These are phyloP conservation scores for Dinomys branickii DNA, from an alignment of 2,113 vertebrate species.

Conservation along the genomic window DNA sequence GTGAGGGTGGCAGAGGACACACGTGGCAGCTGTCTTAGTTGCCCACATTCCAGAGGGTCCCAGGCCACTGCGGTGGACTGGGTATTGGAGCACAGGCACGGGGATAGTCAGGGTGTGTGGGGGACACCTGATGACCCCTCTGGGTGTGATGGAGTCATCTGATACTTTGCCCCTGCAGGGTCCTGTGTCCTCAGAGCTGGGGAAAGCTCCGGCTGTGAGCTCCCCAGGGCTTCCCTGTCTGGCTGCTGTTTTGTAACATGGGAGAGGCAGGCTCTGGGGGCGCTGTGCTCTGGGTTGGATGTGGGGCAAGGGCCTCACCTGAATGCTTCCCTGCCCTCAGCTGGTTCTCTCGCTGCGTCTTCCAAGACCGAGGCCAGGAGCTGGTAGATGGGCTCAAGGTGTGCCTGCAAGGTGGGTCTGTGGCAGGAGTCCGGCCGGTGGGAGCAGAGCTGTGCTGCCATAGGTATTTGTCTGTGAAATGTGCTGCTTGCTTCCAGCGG, in stretches of 20 bases:
- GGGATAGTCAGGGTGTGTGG: not conserved
- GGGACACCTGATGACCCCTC: not conserved
- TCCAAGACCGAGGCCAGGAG: constrained; percentile 94
- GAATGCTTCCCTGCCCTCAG: constrained; percentile 79
- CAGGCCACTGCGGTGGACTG: not conserved
- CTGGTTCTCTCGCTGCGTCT: constrained; percentile 95
- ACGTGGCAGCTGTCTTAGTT: not conserved
- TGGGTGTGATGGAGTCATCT: not conserved
- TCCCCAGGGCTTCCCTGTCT: not conserved
- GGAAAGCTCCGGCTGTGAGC: not conserved
- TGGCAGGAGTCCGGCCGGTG: not conserved
- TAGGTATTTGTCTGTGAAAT: not conserved
- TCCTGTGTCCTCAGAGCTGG: not conserved
- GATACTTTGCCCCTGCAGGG: not conserved
- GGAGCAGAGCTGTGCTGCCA: rapidly evolving
- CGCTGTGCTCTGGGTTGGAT: not conserved
- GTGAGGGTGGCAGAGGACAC: not conserved
- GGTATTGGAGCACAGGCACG: not conserved
- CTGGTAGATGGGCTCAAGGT: constrained; percentile 95
- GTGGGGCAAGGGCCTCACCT: rapidly evolving
- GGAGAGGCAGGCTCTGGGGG: not conserved
- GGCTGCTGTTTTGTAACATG: not conserved
- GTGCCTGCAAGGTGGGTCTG: constrained; percentile 89
- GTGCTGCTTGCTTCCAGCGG: constrained; percentile 81
- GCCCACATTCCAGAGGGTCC: not conserved